phyloP scores from a whole-genome alignment of 2,888 invertebrate species.

The Lochmaea crataegi region DNA sequence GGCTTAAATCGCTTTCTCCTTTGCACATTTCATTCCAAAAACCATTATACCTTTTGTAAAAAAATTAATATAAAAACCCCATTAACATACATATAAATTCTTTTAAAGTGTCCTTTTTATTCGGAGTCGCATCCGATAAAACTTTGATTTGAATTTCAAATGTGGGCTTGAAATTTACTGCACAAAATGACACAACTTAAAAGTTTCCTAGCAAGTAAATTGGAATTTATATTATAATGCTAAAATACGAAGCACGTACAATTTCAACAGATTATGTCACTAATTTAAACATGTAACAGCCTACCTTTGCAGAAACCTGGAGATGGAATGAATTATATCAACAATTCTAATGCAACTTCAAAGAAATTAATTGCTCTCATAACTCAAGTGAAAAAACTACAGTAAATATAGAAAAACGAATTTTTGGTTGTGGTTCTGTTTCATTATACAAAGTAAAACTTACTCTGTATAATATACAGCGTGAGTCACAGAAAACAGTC shows the following conservation, averaged over 20 bases:
- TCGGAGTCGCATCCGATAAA: constrained; percentile 23
- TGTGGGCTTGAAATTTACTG: constrained; percentile 22
- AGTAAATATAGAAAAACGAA: no score
- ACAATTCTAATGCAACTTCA: no score
- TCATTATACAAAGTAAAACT: no score
- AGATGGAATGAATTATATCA: no score
- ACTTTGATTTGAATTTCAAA: constrained; percentile 34
- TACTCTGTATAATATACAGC: no score
- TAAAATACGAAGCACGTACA: neutral
- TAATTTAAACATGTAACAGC: no score
- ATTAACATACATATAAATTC: constrained; percentile 22
- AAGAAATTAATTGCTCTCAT: no score
- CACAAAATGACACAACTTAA: constrained; percentile 7
- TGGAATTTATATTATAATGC: neutral
- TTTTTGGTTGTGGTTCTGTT: no score
- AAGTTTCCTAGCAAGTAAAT: neutral
- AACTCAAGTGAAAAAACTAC: no score
- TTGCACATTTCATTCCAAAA: constrained; percentile 7
- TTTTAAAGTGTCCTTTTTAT: constrained; percentile 26
- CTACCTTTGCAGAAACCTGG: no score
- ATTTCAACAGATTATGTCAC: no score
- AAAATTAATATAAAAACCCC: constrained; percentile 21
- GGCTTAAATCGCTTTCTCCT: neutral
- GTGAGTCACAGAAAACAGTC: no score
- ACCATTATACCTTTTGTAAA: neutral